A percentile compares a stretch with the other conserved stretches of the same genome.
Evolutionary conservation across 1,140 invertebrate species (phyloP).

Genomic region (Coelopa frigida): DNA sequence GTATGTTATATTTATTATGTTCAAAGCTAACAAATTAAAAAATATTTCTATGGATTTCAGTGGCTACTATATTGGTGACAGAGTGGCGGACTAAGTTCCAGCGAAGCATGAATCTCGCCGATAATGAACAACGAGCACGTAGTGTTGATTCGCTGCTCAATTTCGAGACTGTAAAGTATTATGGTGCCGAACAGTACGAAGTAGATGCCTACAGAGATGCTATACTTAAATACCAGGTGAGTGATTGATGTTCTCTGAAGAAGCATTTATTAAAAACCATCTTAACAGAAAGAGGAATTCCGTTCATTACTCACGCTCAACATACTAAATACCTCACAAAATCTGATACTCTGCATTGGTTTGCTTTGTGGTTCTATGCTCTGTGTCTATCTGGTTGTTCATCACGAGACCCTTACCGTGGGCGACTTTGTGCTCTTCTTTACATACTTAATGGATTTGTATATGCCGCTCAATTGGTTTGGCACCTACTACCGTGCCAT

Average conservation of each 20-base stretch:
- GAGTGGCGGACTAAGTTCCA: constrained; percentile 96
- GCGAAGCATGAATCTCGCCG: constrained; percentile 83
- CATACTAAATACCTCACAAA: constrained; percentile 84
- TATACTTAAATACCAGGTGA: constrained; percentile 74
- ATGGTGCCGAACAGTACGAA: constrained; percentile 88
- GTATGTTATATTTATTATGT: constrained; percentile 54
- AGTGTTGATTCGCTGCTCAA: constrained; percentile 95
- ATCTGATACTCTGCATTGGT: constrained; percentile 80
- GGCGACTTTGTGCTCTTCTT: constrained; percentile 94
- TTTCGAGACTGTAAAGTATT: constrained; percentile 98
- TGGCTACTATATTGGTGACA: constrained; percentile 76
- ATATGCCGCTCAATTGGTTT: constrained; percentile 93
- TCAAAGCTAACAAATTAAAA: background rate
- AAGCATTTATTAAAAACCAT: too few relatives aligned
- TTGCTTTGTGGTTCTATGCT: constrained; percentile 79
- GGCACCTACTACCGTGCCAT: constrained; percentile 97
- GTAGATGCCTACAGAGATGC: constrained; percentile 73
- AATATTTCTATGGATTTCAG: constrained; percentile 48
- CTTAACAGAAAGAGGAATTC: constrained; percentile 75
- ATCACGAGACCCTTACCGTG: constrained; percentile 63
- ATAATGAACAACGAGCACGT: constrained; percentile 83
- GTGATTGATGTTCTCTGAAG: background rate
- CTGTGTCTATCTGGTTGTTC: constrained; percentile 74
- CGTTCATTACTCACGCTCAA: constrained; percentile 76
- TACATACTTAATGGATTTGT: constrained; percentile 93